Base-by-base conservation (phyloP, 2,113 vertebrate species). In the Sardina pilchardus region DNA sequence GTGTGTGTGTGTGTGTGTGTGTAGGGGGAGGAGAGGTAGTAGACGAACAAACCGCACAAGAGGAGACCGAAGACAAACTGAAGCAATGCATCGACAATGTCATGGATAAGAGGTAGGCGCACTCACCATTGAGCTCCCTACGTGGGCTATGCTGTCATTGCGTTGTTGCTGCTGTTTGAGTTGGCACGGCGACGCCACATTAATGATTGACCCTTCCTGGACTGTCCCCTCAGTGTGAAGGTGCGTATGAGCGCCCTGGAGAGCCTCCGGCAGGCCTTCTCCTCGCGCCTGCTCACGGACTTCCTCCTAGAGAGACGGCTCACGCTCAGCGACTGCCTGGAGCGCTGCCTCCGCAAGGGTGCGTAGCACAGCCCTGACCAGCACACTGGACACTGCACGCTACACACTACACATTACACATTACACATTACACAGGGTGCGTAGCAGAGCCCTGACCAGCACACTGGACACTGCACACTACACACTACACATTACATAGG, bases 341-440 rank as follows among this genome's bases (percentile, higher is more conserved):
- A 99, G 91, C 96, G 96, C 85, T 97, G 97, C 90, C 95, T 99
- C 84, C 98, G 95, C 91, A 99, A 98, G 96, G 98, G 98, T 97
- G 45, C 30, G 87, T 19, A 30, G 7, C 26, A 17, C 8, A 9
- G 45, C 9, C 9, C 9, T 14, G 45, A 47, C 8, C 39, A 2
- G 2, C 39, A 42, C 39, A 42, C 39, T 42, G 39, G 39, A 39
- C 39, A 39, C 39, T 39, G 39, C 1, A 39, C 39, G 4, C 39
- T 39, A 82, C 0, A 71, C 63, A 71, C 63, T 42, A 30, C n/a
- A 71, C 63, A 30, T 26, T 42, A 71, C 6, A 56, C 53, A 56
- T 4, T 42, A 4, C n/a, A n/a, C n/a, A n/a, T n/a, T n/a, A n/a
- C n/a, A n/a, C n/a, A n/a, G n/a, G n/a, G n/a, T n/a, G n/a, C n/a